Base-by-base conservation (phyloP, 2,113 vertebrate species). In the Nesoenas mayeri region DNA sequence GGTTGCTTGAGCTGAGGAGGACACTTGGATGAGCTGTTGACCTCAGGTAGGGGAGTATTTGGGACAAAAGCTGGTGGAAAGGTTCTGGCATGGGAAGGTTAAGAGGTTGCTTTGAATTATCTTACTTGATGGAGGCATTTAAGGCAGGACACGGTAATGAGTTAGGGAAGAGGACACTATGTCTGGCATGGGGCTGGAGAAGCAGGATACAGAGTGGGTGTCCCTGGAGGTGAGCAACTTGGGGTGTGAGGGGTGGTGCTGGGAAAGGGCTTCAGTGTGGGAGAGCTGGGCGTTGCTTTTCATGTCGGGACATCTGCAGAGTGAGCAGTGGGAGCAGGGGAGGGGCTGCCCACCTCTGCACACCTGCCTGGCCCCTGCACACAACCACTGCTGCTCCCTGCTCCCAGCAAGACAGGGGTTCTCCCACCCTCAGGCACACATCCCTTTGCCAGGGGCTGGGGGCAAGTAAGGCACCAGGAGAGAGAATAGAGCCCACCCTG, bases 131-230 rank as follows among this genome's bases (percentile, higher is more conserved):
- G 34, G 5, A 26, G 2, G 2, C 26, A 4, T 26, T 10, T 74
- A 78, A 88, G 48, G 53, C 17, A 78, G 26, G 29, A 67, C 20
- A 17, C 8, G 9, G 29, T 31, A 38, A 70, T 0, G 7, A 10
- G 5, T 1, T 66, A 42, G 17, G 31, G 26, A 64, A 71, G 42
- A 72, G 22, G 29, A 31, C 1, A 3, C 42, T 25, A 50, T 12
- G 42, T 62, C 64, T 71, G 65, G 11, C 38, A 42, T 1, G 2
- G 42, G 51, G 5, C 29, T 53, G 40, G 47, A 32, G 8, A n/a
- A 47, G 0, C 0, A 12, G 13, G 8, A 18, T 31, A 50, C 13
- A 19, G 18, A 20, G 11, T 1, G 77, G 11, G 8, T 40, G 42
- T 74, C 12, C 10, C 47, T 62, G 47, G 34, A 88, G 29, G 14